These are phyloP conservation scores for Syngnathus typhle DNA, from an alignment of 2,113 vertebrate species.

Conservation along the genomic window DNA sequence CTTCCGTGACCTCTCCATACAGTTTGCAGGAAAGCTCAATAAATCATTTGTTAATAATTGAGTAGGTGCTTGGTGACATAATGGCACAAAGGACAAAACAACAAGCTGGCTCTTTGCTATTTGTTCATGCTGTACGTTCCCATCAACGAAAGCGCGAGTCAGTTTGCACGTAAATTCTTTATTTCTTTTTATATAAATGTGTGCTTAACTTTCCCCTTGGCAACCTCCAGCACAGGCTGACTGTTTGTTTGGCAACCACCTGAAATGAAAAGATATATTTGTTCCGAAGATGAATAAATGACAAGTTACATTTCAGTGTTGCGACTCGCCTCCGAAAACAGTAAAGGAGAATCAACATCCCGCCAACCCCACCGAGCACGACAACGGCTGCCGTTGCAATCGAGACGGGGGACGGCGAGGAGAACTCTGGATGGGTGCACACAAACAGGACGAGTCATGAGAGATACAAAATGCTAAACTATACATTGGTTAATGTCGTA, in stretches of 20 bases:
- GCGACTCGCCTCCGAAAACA: slow-evolving; percentile 59
- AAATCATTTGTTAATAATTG: slow-evolving; percentile 11
- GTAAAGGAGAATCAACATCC: slow-evolving; percentile 46
- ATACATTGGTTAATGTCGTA: neutral
- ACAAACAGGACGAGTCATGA: slow-evolving; percentile 10
- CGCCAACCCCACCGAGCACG: slow-evolving; percentile 49
- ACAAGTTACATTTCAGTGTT: neutral
- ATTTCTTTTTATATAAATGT: neutral
- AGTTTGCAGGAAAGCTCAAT: slow-evolving; percentile 7
- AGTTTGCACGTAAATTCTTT: neutral
- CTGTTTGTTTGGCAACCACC: slow-evolving; percentile 57
- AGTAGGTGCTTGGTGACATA: neutral
- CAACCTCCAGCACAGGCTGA: slow-evolving; percentile 35
- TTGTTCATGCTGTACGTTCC: neutral
- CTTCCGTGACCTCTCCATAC: slow-evolving; percentile 18
- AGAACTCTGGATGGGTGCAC: slow-evolving; percentile 44
- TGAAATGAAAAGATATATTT: slow-evolving; percentile 34
- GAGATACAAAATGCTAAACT: neutral
- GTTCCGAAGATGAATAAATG: neutral
- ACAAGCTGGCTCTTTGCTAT: neutral
- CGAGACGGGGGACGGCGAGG: slow-evolving; percentile 40
- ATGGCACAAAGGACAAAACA: slow-evolving; percentile 5
- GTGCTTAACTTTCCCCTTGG: slow-evolving; percentile 24
- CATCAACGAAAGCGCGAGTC: neutral
- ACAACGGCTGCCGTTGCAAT: slow-evolving; percentile 55